Percentiles rank a stretch among this genome's conserved stretches.
These are phyloP conservation scores for Magallana gigas DNA, from an alignment of 1,140 invertebrate species.

Conservation along the genomic window DNA sequence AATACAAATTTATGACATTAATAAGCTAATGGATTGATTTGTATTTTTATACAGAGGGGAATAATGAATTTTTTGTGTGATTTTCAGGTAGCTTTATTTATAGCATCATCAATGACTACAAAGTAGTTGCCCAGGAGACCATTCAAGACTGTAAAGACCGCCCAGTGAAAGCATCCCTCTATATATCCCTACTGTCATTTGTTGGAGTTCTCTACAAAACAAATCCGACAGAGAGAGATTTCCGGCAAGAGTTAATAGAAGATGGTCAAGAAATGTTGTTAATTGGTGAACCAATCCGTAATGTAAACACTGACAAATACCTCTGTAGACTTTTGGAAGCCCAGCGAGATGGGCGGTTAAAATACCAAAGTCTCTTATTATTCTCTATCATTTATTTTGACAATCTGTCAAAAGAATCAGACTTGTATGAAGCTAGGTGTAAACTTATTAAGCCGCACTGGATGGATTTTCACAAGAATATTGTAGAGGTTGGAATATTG, in stretches of 20 bases:
- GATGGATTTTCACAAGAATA: slow-evolving; percentile 78
- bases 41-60: too few relatives aligned
- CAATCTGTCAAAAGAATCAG: slow-evolving; percentile 84
- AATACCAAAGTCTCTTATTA: slow-evolving; percentile 85
- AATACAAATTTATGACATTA: too few relatives aligned
- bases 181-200: slow-evolving; percentile 64
- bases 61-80: neutral
- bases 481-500: slow-evolving; percentile 89
- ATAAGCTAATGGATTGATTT: too few relatives aligned
- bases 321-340: slow-evolving; percentile 83
- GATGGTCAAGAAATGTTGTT: slow-evolving; percentile 84
- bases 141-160: slow-evolving; percentile 72
- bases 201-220: slow-evolving; percentile 68
- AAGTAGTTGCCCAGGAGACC: slow-evolving; percentile 77
- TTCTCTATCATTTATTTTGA: slow-evolving; percentile 88
- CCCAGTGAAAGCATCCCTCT: slow-evolving; percentile 75
- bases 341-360: slow-evolving; percentile 85
- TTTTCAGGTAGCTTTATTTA: slow-evolving; percentile 72
- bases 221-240: slow-evolving; percentile 85
- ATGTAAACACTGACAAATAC: slow-evolving; percentile 85
- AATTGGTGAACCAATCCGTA: slow-evolving; percentile 84
- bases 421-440: slow-evolving; percentile 87
- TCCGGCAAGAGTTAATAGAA: slow-evolving; percentile 82
- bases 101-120: slow-evolving; percentile 78
- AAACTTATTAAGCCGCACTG: slow-evolving; percentile 83